Percentiles rank a stretch among this genome's conserved stretches.
These are phyloP conservation scores for Willowsia nigromaculata DNA, from an alignment of 2,888 invertebrate species.

Conservation along the genomic window DNA sequence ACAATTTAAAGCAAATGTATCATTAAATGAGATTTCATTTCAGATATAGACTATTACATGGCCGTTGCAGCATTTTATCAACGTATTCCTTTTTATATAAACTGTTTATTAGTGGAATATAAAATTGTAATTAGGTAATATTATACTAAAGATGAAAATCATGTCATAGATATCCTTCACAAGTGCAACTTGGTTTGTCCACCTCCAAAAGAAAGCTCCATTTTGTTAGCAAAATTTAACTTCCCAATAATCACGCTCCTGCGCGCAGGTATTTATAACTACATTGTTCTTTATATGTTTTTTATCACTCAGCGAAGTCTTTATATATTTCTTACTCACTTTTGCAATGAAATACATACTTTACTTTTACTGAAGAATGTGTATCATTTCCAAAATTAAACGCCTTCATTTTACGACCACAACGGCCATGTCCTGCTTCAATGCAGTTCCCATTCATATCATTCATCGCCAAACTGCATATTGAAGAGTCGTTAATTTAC, in stretches of 20 bases:
- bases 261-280: too few species aligned
- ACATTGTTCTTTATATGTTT: neutral
- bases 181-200: neutral
- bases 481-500: neutral
- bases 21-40: neutral
- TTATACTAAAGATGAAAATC: neutral
- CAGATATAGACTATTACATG: neutral
- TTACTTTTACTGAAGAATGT: constrained; percentile 4
- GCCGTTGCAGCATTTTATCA: neutral
- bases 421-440: constrained; percentile 21
- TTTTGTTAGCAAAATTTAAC: neutral
- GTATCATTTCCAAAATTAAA: constrained; percentile 2
- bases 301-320: too few species aligned
- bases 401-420: constrained; percentile 25
- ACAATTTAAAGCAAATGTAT: neutral
- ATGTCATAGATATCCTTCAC: neutral
- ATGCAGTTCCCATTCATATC: constrained; percentile 6
- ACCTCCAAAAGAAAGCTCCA: neutral
- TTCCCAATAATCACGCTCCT: neutral
- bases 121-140: neutral
- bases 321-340: neutral
- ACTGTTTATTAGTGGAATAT: neutral
- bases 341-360: neutral
- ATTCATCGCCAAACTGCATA: neutral
- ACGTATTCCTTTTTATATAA: neutral